Evolutionary conservation across 2,113 vertebrate genomes (phyloP).

Genomic region (Dromiciops gliroides): DNA sequence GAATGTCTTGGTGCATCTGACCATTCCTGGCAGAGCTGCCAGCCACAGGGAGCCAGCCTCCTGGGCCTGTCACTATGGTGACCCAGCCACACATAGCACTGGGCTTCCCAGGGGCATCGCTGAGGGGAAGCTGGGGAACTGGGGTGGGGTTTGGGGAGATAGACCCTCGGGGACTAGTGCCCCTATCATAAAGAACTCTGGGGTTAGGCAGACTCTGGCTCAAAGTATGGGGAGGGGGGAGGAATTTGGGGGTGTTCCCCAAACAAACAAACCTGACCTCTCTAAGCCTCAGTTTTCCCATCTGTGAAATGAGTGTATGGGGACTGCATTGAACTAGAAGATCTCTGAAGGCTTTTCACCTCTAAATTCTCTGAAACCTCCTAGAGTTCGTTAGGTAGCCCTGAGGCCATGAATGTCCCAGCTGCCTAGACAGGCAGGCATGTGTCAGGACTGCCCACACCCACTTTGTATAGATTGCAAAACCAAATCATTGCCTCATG

Average conservation of each 20-base stretch:
- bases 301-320: neutral
- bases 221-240: neutral
- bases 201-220: neutral
- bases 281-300: neutral
- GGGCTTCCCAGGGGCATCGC: neutral
- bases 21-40: conserved; percentile 68
- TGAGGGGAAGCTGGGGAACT: neutral
- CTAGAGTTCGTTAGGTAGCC: neutral
- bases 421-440: neutral
- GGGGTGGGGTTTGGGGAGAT: neutral
- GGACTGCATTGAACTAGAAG: neutral
- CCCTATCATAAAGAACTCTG: neutral
- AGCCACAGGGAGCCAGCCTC: conserved; percentile 44
- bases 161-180: neutral
- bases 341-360: neutral
- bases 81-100: conserved; percentile 43
- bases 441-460: neutral
- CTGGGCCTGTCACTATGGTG: conserved; percentile 41
- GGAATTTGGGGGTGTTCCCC: neutral
- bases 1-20: conserved; percentile 73
- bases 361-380: neutral
- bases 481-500: neutral
- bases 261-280: neutral
- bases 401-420: neutral
- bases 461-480: neutral